Evolutionary conservation across 2,113 vertebrate genomes (phyloP).

Genomic region (Dendrocopos noguchii): DNA sequence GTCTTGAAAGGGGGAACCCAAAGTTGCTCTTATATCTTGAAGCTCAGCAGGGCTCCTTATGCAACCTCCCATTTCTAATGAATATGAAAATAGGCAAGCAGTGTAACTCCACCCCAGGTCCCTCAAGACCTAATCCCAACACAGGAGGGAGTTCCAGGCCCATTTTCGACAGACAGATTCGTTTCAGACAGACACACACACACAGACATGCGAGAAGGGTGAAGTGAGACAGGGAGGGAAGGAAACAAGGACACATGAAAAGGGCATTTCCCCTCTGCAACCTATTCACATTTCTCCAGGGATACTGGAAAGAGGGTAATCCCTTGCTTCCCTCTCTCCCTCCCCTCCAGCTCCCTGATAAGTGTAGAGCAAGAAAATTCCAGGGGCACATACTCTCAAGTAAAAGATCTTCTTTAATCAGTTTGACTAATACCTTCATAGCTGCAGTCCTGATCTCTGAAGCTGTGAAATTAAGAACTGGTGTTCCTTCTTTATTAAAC

Average conservation of each 20-base stretch:
- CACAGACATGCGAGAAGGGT: background rate
- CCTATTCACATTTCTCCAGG: slow-evolving; percentile 49
- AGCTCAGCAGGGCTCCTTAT: slow-evolving; percentile 77
- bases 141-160: slow-evolving; percentile 73
- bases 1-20: slow-evolving; percentile 77
- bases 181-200: slow-evolving; percentile 21
- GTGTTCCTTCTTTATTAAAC: background rate
- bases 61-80: slow-evolving; percentile 84
- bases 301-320: slow-evolving; percentile 43
- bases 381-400: slow-evolving; percentile 38
- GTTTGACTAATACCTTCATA: background rate
- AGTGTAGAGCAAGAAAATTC: slow-evolving; percentile 42
- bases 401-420: slow-evolving; percentile 60
- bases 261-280: slow-evolving; percentile 6
- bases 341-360: background rate
- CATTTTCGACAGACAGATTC: slow-evolving; percentile 59
- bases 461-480: background rate
- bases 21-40: slow-evolving; percentile 89
- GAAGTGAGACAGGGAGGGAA: background rate
- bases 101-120: slow-evolving; percentile 85
- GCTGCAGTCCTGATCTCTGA: background rate
- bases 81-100: slow-evolving; percentile 82
- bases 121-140: slow-evolving; percentile 68
- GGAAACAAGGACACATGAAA: background rate
- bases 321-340: background rate